Evolutionary conservation across 2,888 invertebrate genomes (phyloP).

Genomic region (Conistra vaccinii): DNA sequence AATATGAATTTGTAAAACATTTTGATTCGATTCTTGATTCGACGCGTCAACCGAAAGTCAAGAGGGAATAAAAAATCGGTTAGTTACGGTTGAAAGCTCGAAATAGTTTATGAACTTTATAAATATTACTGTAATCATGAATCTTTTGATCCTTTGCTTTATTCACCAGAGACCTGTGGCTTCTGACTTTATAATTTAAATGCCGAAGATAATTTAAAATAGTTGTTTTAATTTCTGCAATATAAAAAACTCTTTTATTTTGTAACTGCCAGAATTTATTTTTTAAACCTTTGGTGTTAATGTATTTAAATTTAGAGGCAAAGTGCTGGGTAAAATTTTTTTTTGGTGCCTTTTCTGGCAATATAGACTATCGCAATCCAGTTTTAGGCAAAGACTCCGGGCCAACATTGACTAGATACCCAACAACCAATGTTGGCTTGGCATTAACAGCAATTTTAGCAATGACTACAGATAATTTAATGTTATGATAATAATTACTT

Average conservation of each 20-base stretch:
- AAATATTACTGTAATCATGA: constrained; percentile 40
- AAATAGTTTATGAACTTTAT: constrained; percentile 29
- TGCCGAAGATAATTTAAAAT: background rate
- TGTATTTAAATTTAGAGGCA: too few species aligned
- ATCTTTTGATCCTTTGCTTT: constrained; percentile 6
- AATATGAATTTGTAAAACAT: constrained; percentile 26
- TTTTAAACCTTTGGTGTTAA: background rate
- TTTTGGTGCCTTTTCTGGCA: too few species aligned
- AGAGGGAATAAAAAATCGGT: constrained; percentile 42
- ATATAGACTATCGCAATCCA: background rate
- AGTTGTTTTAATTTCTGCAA: background rate
- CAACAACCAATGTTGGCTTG: background rate
- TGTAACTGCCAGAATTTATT: background rate
- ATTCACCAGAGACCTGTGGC: constrained; percentile 13
- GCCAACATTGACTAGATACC: background rate
- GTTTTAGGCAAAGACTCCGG: background rate
- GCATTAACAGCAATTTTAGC: background rate
- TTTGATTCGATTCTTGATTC: constrained; percentile 35
- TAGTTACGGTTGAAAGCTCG: constrained; percentile 16
- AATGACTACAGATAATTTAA: background rate
- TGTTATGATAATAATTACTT: constrained; percentile 11
- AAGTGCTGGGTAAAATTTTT: too few species aligned
- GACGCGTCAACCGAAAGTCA: constrained; percentile 19
- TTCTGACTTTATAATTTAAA: constrained; percentile 21
- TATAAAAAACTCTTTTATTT: background rate